These are phyloP conservation scores for Pachyuromys duprasi DNA, from an alignment of 2,797 vertebrate genomes.

Conservation along the genomic window DNA sequence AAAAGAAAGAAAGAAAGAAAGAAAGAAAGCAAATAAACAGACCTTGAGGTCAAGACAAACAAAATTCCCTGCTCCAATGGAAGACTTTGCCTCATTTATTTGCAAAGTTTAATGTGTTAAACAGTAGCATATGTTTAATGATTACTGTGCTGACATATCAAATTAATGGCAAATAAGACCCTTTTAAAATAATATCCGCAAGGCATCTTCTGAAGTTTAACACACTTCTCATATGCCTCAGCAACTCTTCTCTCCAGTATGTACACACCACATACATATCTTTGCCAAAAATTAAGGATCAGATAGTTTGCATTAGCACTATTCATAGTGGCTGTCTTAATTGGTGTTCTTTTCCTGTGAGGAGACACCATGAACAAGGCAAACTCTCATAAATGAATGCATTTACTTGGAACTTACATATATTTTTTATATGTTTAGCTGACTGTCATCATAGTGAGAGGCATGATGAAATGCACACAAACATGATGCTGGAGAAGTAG, in stretches of 20 bases:
- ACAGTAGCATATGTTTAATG: background rate
- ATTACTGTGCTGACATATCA: background rate
- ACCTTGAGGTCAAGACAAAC: slow-evolving; percentile 23
- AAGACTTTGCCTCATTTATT: background rate
- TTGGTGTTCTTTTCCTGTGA: background rate
- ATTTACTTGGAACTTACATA: background rate
- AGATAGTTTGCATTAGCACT: background rate
- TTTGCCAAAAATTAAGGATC: slow-evolving; percentile 45
- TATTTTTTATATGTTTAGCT: background rate
- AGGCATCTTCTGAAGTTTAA: background rate
- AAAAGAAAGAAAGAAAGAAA: background rate
- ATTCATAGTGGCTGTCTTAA: background rate
- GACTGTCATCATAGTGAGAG: background rate
- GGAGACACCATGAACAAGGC: background rate
- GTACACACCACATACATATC: background rate
- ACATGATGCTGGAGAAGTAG: background rate
- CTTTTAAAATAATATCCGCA: background rate
- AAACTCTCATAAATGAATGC: background rate
- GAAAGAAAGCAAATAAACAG: background rate
- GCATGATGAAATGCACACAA: background rate
- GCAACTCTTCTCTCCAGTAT: background rate
- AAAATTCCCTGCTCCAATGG: background rate
- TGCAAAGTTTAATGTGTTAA: background rate
- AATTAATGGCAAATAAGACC: slow-evolving; percentile 13
- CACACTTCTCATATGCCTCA: background rate